Conservation (phyloP, 1,140 invertebrate species). For the Orchesella cincta region DNA sequence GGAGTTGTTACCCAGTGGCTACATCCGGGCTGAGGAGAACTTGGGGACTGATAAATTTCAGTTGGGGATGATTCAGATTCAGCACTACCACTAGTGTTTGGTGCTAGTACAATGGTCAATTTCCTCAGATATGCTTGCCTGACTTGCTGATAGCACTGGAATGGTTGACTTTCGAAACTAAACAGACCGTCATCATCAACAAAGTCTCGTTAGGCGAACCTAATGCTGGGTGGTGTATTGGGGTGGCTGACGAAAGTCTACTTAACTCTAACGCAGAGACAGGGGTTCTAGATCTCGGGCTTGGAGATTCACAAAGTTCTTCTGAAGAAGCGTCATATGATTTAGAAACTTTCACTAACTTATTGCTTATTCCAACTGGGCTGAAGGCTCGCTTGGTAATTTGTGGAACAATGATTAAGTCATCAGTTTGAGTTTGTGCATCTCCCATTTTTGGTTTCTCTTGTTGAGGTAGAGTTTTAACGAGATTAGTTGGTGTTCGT, state of each 20-base stretch:
- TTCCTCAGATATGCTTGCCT: no score
- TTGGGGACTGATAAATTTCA: neutral
- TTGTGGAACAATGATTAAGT: neutral
- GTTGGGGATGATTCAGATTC: no score
- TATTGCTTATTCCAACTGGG: neutral
- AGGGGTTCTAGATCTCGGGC: neutral
- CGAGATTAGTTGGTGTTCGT: no score
- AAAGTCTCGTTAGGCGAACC: neutral
- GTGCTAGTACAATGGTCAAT: no score
- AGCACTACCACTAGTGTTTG: no score
- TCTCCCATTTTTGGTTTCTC: conserved; percentile 13
- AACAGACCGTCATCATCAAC: conserved; percentile 16
- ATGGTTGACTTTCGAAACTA: conserved; percentile 17
- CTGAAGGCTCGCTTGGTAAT: neutral
- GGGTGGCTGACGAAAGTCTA: no score
- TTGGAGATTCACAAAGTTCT: neutral
- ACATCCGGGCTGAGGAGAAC: neutral
- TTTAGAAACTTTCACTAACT: neutral
- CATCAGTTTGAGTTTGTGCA: conserved; percentile 24
- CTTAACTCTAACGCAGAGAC: neutral
- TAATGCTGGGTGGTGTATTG: neutral
- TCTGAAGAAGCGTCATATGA: conserved; percentile 4
- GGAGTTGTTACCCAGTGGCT: neutral
- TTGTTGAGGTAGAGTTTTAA: no score
- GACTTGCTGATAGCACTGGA: neutral